Evolutionary conservation across 2,888 invertebrate species (phyloP).

Genomic region (Lordiphosa andalusiaca): DNA sequence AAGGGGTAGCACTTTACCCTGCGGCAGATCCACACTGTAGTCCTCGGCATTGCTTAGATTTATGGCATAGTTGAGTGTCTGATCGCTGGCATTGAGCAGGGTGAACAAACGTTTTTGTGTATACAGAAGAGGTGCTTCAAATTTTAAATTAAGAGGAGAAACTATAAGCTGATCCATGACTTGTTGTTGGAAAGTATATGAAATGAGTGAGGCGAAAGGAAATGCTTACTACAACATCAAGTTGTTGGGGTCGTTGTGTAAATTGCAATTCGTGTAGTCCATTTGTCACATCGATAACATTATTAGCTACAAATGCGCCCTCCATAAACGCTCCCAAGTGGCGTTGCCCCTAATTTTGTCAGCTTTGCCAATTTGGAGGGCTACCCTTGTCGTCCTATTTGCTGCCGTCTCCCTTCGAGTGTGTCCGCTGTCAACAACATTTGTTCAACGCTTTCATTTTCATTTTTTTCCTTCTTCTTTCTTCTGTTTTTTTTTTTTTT

Average conservation of each 20-base stretch:
- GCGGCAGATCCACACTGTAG: neutral
- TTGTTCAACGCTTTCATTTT: constrained; percentile 51
- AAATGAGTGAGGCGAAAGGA: neutral
- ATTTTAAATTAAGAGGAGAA: constrained; percentile 22
- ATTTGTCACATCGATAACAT: constrained; percentile 67
- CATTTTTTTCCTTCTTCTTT: neutral
- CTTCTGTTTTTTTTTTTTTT: neutral
- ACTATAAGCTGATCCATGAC: constrained; percentile 28
- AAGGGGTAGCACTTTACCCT: constrained; percentile 23
- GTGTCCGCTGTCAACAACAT: constrained; percentile 72
- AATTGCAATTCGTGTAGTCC: constrained; percentile 30
- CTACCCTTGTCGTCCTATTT: constrained; percentile 48
- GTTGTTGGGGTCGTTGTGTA: constrained; percentile 37
- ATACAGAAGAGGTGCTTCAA: constrained; percentile 24
- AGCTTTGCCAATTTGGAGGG: constrained; percentile 58
- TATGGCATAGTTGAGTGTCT: constrained; percentile 19
- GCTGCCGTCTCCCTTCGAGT: constrained; percentile 29
- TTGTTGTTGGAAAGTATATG: constrained; percentile 7
- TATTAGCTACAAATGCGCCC: constrained; percentile 67
- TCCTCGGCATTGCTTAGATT: neutral
- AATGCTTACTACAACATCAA: neutral
- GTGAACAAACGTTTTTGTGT: constrained; percentile 35
- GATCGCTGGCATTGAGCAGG: constrained; percentile 29
- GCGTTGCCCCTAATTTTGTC: constrained; percentile 48
- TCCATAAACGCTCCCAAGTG: constrained; percentile 45